Evolutionary conservation across 2,888 invertebrate genomes (phyloP).

Genomic region (Drosophila paramelanica): DNA sequence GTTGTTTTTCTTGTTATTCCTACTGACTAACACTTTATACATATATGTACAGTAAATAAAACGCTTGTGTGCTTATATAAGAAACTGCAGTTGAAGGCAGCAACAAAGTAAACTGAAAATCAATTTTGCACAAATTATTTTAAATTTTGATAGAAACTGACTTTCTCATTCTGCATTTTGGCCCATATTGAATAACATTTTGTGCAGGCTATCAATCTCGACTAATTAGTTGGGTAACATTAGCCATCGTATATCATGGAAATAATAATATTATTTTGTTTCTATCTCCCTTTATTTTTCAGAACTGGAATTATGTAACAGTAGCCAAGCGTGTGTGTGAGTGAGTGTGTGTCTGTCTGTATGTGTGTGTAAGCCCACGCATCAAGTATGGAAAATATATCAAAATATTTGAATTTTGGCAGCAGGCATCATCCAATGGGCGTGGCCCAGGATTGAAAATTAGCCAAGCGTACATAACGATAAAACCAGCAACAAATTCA

Average conservation of each 20-base stretch:
- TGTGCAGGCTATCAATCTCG: constrained; percentile 5
- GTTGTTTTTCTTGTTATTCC: background rate
- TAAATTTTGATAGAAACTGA: background rate
- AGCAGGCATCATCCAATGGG: constrained; percentile 44
- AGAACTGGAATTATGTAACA: constrained; percentile 58
- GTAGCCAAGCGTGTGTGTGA: constrained; percentile 11
- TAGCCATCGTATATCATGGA: constrained; percentile 14
- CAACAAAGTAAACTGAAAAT: too few species aligned
- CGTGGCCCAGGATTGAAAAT: constrained; percentile 54
- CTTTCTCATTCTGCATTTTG: too few species aligned
- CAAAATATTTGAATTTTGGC: constrained; percentile 70
- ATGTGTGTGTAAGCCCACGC: constrained; percentile 4
- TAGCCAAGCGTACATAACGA: constrained; percentile 40
- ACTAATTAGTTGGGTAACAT: constrained; percentile 42
- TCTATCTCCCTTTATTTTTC: constrained; percentile 26
- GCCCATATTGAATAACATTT: constrained; percentile 29
- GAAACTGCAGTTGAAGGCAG: background rate
- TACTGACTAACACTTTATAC: constrained; percentile 2
- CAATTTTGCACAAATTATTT: background rate
- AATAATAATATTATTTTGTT: constrained; percentile 14
- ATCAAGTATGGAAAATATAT: constrained; percentile 69
- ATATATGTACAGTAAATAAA: background rate
- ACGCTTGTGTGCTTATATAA: background rate
- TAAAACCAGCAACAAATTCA: background rate
- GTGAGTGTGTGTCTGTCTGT: background rate